Percentiles rank a stretch among this genome's conserved stretches.
Conservation (phyloP, 35 echinoderm and acorn worm genomes). For the Apostichopus californicus region DNA sequence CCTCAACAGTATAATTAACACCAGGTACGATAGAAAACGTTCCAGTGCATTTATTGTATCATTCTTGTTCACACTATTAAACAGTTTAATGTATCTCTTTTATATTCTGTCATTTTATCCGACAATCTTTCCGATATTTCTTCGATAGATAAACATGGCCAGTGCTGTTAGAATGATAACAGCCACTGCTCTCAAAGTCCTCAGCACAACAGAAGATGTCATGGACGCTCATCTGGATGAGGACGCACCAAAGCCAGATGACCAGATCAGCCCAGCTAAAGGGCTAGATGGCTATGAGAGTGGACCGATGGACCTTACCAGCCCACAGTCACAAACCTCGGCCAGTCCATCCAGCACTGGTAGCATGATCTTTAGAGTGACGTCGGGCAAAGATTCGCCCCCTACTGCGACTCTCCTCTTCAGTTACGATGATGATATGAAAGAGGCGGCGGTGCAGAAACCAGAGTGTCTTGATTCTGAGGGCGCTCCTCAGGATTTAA, state of each 20-base stretch:
- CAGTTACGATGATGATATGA: not conserved
- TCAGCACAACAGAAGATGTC: constrained; percentile 84
- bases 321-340: constrained; percentile 16
- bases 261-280: not conserved
- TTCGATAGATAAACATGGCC: constrained; percentile 74
- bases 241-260: not conserved
- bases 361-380: constrained; percentile 50
- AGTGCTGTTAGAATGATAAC: constrained; percentile 97
- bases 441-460: not conserved
- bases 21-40: too few species aligned
- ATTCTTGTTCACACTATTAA: too few species aligned
- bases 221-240: constrained; percentile 81
- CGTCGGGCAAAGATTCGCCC: constrained; percentile 62
- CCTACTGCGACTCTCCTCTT: constrained; percentile 68
- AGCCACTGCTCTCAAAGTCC: constrained; percentile 89
- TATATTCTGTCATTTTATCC: not conserved
- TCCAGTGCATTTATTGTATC: too few species aligned
- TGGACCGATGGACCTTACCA: constrained; percentile 10
- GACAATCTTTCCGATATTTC: not conserved
- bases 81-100: too few species aligned
- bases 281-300: constrained; percentile 3
- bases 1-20: too few species aligned
- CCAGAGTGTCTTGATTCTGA: constrained; percentile 17
- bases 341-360: constrained; percentile 43
- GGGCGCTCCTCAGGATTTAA: not conserved